Evolutionary conservation across 2,888 invertebrate genomes (phyloP).

Genomic region (Microplitis deprimator): DNA sequence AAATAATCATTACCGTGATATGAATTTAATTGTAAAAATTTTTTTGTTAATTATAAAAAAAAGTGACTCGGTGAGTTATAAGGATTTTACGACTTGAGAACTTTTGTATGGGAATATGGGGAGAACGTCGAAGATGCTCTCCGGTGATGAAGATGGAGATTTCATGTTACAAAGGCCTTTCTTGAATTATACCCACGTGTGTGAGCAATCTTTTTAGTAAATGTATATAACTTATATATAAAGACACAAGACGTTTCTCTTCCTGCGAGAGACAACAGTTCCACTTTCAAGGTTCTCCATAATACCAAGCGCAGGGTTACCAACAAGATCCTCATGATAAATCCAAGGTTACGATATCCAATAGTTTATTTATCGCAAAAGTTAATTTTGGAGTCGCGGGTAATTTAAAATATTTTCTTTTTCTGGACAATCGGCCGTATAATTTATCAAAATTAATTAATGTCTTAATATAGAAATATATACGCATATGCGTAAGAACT

Average conservation of each 20-base stretch:
- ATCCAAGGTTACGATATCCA: slow-evolving; percentile 13
- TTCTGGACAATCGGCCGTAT: background rate
- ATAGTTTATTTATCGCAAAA: too few species aligned
- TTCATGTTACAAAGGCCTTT: slow-evolving; percentile 22
- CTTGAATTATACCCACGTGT: slow-evolving; percentile 23
- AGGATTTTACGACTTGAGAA: slow-evolving; percentile 11
- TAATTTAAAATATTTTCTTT: background rate
- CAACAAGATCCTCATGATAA: slow-evolving; percentile 27
- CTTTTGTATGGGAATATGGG: slow-evolving; percentile 7
- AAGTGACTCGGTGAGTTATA: background rate
- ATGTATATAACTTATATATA: slow-evolving; percentile 8
- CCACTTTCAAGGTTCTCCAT: slow-evolving; percentile 44
- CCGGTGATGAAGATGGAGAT: slow-evolving; percentile 19
- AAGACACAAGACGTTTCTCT: slow-evolving; percentile 30
- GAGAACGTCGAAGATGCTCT: slow-evolving; percentile 11
- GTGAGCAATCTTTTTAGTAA: slow-evolving; percentile 13
- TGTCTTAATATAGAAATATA: background rate
- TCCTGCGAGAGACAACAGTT: slow-evolving; percentile 34
- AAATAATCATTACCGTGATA: slow-evolving; percentile 7
- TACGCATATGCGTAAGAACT: background rate
- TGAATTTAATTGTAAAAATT: background rate
- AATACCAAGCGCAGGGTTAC: slow-evolving; percentile 38
- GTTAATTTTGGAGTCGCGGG: too few species aligned
- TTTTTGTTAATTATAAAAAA: background rate
- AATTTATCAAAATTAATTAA: background rate